Base-by-base conservation (phyloP, 1,140 invertebrate genomes). In the Liolophura sinensis region DNA sequence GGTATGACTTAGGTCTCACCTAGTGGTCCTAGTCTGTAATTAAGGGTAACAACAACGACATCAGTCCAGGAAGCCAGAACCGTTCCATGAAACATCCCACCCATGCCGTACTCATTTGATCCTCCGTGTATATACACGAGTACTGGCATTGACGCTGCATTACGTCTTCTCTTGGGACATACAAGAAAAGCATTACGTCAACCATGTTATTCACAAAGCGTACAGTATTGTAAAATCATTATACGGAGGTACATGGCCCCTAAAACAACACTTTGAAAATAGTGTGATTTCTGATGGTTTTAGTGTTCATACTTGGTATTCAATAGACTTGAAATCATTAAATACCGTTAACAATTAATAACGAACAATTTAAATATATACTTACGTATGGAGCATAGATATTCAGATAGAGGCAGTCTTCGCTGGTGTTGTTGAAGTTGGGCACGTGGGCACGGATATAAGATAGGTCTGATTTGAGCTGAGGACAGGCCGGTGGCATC, bases 21-120 rank as follows among this genome's bases (percentile, higher is more conserved):
- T 86, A 71, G 90, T 87, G 27, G 88, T 31, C 91, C 88, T 62
- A 92, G 87, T 83, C 93, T 88, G 75, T 92, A 95, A 79, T 95
- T 95, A 1, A 91, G 85, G 0, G 90, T 90, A 1, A 95, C 91
- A 0, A 94, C 85, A 51, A 82, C 74, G 12, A 95, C 81, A 3
- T 94, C 85, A 66, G 93, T 90, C 60, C 88, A 86, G 60, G 92
- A 90, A 0, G 94, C 82, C 0, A 95, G 78, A 70, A 89, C 89
- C 70, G 92, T 90, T 0, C 84, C 86, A 40, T 79, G 71, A 48
- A 80, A 83, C 82, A 78, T 86, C 74, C 60, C 84, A 61, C 70
- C 86, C 75, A 70, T 85, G 70, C 68, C 83, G 67, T 72, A 82
- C 31, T 78, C 78, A 62, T 87, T 86, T 50, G 82, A 85, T 0